phyloP scores from a whole-genome alignment of 2,113 vertebrate species.

The Nyctibius bracteatus region DNA sequence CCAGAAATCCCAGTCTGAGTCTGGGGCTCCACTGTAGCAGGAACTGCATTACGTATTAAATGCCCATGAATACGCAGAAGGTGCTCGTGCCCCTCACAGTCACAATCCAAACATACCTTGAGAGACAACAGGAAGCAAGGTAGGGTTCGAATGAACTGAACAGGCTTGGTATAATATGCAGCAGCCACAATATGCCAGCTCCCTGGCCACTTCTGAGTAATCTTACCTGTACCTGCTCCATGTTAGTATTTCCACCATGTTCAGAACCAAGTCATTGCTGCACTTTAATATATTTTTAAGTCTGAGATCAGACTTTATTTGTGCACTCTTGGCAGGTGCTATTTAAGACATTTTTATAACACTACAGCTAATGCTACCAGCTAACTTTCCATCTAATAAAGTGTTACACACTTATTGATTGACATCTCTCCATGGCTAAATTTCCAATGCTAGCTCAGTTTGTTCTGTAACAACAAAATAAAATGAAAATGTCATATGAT shows the following conservation, averaged over 20 bases:
- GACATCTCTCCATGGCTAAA: neutral
- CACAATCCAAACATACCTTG: neutral
- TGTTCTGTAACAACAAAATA: conserved; percentile 11
- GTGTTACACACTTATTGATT: conserved; percentile 25
- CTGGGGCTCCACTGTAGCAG: neutral
- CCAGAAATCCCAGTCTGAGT: neutral
- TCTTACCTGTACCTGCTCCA: neutral
- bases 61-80: neutral
- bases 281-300: neutral
- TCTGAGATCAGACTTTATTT: neutral
- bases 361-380: neutral
- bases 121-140: neutral
- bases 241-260: neutral
- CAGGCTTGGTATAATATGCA: neutral
- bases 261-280: neutral
- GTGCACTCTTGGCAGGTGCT: neutral
- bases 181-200: neutral
- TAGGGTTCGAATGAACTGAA: neutral
- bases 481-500: conserved; percentile 27
- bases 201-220: neutral
- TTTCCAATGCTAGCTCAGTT: conserved; percentile 19
- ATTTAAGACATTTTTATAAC: conserved; percentile 16
- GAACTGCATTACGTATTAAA: neutral
- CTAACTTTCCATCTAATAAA: conserved; percentile 25
- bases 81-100: neutral